Evolutionary conservation across 1,140 invertebrate species (phyloP), one percentile per base, ranked within the genome.

Genomic region (Sinella curviseta): DNA sequence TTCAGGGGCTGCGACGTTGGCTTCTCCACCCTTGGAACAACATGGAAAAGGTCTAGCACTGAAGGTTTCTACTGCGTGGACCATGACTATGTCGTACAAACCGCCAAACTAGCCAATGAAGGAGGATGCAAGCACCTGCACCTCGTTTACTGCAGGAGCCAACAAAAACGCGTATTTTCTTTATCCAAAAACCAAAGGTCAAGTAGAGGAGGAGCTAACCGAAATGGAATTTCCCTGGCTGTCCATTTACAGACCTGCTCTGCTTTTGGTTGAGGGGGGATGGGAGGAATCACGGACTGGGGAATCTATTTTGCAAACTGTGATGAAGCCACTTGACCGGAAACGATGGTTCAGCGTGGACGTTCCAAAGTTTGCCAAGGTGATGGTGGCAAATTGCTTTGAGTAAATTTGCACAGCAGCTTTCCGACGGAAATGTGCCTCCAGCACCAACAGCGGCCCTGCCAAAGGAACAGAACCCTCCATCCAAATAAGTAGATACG

Each of bases 1-100:
- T 90, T 91, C 83, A 31, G 77, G 80, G 87, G 84, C 8, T 83
- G 86, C 82, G 88, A 90, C 84, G 85, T 88, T 57, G 88, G 87
- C n/a, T 90, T 88, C 82, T 89, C 88, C 84, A 87, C 87, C 70
- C 81, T 90, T 17, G 90, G 90, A 77, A 91, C 90, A 54, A 90
- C 90, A 1, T 84, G 86, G 65, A 88, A 82, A 16, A 89, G 90
- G 81, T 78, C 88, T 73, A 89, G 89, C 74, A 84, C 84, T 20
- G 89, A 88, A 76, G 89, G 89, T 2, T 90, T 90, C 84, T 86
- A 88, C 34, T 86, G 86, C 81, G 89, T 90, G 0, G 90, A 90
- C 84, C 86, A 89, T 84, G 90, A 90, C 80, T 90, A 90, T 85
- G 88, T 90, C 1, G 75, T 89, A 26, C 84, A 86, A 34, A 78